Evolutionary conservation across 2,113 vertebrate genomes (phyloP), one percentile per base, ranked within the genome.

Genomic region (Ceyx melanurus): DNA sequence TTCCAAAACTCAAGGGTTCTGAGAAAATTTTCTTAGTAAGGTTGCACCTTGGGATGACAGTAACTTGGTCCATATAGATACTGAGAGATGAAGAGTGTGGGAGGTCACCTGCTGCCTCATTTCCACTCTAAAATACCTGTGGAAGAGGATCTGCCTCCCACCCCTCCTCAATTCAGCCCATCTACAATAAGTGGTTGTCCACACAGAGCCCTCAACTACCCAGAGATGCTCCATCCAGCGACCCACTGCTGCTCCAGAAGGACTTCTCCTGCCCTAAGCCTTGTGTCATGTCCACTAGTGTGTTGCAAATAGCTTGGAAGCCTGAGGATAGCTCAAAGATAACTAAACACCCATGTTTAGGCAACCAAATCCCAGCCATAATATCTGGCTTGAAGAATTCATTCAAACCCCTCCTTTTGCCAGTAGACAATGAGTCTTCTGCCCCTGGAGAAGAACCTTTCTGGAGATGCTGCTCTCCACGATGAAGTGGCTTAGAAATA

Each of bases 1-100:
- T 57, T 57, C 53, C 53, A 31, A 60, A 56, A 18, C 14, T 17
- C 21, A 10, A 19, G 31, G 7, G 5, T 5, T 4, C 5, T 18
- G 40, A 53, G 29, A 5, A 26, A 1, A 31, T 48, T 81, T 70
- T 29, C 3, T 12, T 5, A 19, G 15, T 4, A 48, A 60, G 5
- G 13, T 48, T 18, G 23, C 40, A n/a, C 42, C 60, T 62, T 33
- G 42, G 7, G 12, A 19, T 28, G 40, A 43, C 11, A 14, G 14
- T 21, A 9, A 3, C 4, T 5, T 11, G 28, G 6, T 31, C 60
- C 2, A 1, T 18, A 33, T 0, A 8, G 53, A 13, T 64, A n/a
- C 21, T 51, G 35, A 42, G 43, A 60, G 10, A 53, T 15, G 25
- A 46, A 75, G 23, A 35, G 5, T 26, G 10, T 11, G 35, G 28